These are phyloP conservation scores for Drosophila niveifrons DNA, from an alignment of 2,888 invertebrate species.

Conservation along the genomic window DNA sequence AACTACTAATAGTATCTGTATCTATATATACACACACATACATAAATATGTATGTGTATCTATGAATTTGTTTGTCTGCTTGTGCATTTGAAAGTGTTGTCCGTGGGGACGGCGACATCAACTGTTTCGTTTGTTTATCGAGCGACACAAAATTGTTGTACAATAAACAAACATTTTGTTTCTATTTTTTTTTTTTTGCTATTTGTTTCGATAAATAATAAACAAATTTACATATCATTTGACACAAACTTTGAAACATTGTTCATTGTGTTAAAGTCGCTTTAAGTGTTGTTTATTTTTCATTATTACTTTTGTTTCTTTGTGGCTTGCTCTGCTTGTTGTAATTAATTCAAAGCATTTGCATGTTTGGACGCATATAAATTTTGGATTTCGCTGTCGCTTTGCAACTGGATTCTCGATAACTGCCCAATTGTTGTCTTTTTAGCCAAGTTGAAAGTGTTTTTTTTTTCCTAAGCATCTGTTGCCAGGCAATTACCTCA, in stretches of 20 bases:
- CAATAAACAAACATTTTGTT: conserved; percentile 76
- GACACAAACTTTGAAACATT: conserved; percentile 75
- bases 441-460: conserved; percentile 15
- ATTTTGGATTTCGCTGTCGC: conserved; percentile 30
- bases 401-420: conserved; percentile 29
- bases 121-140: conserved; percentile 69
- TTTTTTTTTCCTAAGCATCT: background rate
- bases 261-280: conserved; percentile 39
- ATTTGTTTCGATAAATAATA: conserved; percentile 58
- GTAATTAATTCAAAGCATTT: conserved; percentile 56
- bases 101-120: conserved; percentile 61
- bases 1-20: conserved; percentile 13
- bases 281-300: conserved; percentile 16
- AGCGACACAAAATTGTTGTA: conserved; percentile 74
- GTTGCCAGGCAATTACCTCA: background rate
- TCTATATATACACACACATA: conserved; percentile 11
- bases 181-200: conserved; percentile 45
- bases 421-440: conserved; percentile 41
- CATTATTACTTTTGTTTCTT: conserved; percentile 16
- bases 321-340: conserved; percentile 1
- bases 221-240: conserved; percentile 80
- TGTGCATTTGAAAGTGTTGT: conserved; percentile 52
- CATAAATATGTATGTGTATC: conserved; percentile 20
- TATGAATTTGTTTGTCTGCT: conserved; percentile 25
- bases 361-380: conserved; percentile 42